Evolutionary conservation across 2,888 invertebrate genomes (phyloP).

Genomic region (Thera obeliscata): DNA sequence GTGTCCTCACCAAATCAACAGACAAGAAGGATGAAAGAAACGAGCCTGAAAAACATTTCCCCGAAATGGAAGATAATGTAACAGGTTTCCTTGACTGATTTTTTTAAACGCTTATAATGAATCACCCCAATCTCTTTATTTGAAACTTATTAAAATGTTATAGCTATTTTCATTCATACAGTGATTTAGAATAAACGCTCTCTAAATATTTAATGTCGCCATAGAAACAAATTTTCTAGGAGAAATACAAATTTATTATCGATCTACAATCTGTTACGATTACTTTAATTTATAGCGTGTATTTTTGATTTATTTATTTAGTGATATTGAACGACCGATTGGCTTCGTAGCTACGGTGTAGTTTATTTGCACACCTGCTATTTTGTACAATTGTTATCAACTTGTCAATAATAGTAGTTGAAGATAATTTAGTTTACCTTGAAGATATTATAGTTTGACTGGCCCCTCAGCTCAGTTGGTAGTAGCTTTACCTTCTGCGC

Average conservation of each 20-base stretch:
- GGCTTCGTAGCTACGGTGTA: slow-evolving; percentile 1
- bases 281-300: too few relatives aligned
- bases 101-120: slow-evolving; percentile 3
- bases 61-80: slow-evolving; percentile 33
- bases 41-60: slow-evolving; percentile 1
- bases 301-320: too few relatives aligned
- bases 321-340: background rate
- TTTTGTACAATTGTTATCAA: too few relatives aligned
- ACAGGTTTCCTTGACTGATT: slow-evolving; percentile 42
- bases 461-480: too few relatives aligned
- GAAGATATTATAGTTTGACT: too few relatives aligned
- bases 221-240: background rate
- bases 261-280: too few relatives aligned
- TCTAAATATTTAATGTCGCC: background rate
- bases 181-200: slow-evolving; percentile 15
- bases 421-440: too few relatives aligned
- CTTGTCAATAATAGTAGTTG: too few relatives aligned
- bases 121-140: slow-evolving; percentile 6
- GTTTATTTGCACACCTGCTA: background rate
- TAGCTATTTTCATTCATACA: slow-evolving; percentile 7
- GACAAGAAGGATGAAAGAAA: slow-evolving; percentile 23
- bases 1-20: slow-evolving; percentile 28
- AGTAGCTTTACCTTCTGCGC: too few relatives aligned
- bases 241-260: too few relatives aligned
- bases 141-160: slow-evolving; percentile 18